These are phyloP conservation scores for Rhodeus uyekii DNA, from an alignment of 2,797 vertebrate species.

Conservation along the genomic window DNA sequence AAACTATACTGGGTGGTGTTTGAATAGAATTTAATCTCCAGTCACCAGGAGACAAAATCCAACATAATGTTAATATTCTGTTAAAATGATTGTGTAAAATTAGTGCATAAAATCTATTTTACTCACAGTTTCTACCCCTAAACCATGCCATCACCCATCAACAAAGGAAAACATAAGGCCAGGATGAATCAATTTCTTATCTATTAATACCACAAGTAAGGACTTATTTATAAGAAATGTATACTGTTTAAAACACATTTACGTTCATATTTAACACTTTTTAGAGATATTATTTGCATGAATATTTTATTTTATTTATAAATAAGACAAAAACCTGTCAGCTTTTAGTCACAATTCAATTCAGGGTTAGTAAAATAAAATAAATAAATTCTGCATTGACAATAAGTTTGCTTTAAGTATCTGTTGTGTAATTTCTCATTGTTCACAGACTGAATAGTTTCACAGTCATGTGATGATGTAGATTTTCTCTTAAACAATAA, in stretches of 20 bases:
- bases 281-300: slow-evolving; percentile 7
- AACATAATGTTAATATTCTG: not conserved
- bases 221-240: not conserved
- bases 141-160: not conserved
- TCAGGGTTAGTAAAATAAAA: not conserved
- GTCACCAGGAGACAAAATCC: not conserved
- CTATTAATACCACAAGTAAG: not conserved
- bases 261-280: not conserved
- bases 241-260: not conserved
- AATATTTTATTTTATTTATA: not conserved
- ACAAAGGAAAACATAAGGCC: not conserved
- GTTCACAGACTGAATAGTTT: not conserved
- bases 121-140: not conserved
- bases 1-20: not conserved
- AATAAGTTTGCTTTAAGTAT: not conserved
- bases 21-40: not conserved
- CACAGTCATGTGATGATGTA: not conserved
- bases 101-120: not conserved
- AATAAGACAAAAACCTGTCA: not conserved
- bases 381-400: not conserved
- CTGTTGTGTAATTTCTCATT: not conserved
- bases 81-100: not conserved
- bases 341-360: not conserved
- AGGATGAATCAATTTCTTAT: not conserved
- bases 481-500: not conserved